Evolutionary conservation across 2,797 vertebrate species (phyloP), one percentile per base, ranked within the genome.

Genomic region (Sparidentex hasta): DNA sequence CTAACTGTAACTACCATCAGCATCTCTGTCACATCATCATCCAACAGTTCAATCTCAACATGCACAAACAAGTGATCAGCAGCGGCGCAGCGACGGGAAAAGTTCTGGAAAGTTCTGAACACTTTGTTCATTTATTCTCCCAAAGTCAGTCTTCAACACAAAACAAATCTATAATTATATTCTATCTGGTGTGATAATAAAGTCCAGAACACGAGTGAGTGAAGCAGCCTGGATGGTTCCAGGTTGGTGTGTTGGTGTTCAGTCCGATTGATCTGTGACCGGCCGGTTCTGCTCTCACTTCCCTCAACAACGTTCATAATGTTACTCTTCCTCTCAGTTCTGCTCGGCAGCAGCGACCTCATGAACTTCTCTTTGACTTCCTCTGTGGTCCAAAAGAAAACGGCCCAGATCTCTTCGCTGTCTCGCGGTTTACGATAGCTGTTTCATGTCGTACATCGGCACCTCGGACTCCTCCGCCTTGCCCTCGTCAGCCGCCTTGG

Each of bases 401-500:
- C 38, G 44, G 46, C 33, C 11, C 66, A 52, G 56, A 41, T 74
- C 21, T 44, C 3, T 1, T 47, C 44, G 0, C 23, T 27, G 62
- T 63, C 59, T 54, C 18, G 0, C 1, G 5, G 11, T 75, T 93
- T 96, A 97, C 0, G 95, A 95, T 2, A 97, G 94, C 87, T 96
- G 97, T 89, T 99, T 99, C 93, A 99, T 96, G 93, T 98, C 97
- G 78, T 98, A 94, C 89, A 98, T 94, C 9, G 94, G 94, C 50
- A 96, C 95, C 82, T 97, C 96, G 0, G 95, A 91, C 65, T 95
- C 94, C 44, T 95, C 96, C 7, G 91, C 94, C 77, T 95, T 96
- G 57, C 84, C 91, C 71, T 96, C 95, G 12, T 94, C 93, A 9
- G 95, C 93, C 5, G 91, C 92, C 84, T 95, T 96, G 63, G 93